Evolutionary conservation across 2,113 vertebrate genomes (phyloP), one percentile per base, ranked within the genome.

Genomic region (Todiramphus chloris): DNA sequence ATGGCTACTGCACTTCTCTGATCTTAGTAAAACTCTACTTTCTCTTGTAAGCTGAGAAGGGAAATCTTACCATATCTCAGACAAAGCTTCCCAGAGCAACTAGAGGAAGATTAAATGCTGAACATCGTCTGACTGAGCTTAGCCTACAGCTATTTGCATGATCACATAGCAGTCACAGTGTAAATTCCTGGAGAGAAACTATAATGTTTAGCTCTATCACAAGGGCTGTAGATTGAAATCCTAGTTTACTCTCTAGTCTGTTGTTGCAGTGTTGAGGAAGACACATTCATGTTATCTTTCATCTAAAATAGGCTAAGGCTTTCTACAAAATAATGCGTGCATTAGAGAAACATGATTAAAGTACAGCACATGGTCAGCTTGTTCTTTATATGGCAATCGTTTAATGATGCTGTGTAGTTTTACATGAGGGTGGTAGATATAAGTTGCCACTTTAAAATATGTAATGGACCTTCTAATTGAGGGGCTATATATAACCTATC

Each of bases 91-190:
- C 53, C 87, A 78, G 73, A 92, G 31, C 56, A 78, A 51, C 86
- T 66, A 64, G 37, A 62, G 41, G 75, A 66, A 95, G 87, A 83
- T 96, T 93, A 97, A 94, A 83, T 43, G 13, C 55, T 80, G 53
- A 91, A 76, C 27, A 64, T 73, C 35, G 58, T 77, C 55, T 17
- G 3, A 21, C 56, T 72, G 84, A 95, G 48, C 46, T 90, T 76
- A 82, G 58, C 70, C 82, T 85, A 58, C 13, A 85, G 94, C 82
- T 88, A 72, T 90, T 94, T 93, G 83, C 72, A 82, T 86, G 88
- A 87, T 68, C 83, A 90, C 69, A 69, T 44, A 75, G 56, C 35
- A 86, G 69, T 39, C 73, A 53, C 2, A 2, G 35, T 67, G 24
- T 16, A 79, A 92, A 84, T 73, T 92, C 88, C 76, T 80, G n/a